Conservation (phyloP, 2,888 invertebrate species). For the Microchrysa polita region DNA sequence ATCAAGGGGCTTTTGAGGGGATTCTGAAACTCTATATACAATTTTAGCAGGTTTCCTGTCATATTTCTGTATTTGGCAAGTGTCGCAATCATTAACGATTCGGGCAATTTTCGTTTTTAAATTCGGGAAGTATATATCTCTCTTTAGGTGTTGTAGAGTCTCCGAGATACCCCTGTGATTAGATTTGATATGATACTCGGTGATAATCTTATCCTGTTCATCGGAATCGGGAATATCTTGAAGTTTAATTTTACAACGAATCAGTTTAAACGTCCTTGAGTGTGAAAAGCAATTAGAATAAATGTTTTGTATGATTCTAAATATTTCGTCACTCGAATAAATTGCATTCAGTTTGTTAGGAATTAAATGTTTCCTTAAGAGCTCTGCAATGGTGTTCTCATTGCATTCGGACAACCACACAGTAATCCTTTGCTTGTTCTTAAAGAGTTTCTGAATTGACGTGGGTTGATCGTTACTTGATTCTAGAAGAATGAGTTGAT, state of each 20-base stretch:
- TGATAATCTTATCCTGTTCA: constrained; percentile 44
- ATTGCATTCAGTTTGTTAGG: constrained; percentile 51
- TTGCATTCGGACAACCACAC: constrained; percentile 45
- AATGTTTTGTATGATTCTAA: constrained; percentile 49
- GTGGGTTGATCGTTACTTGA: constrained; percentile 38
- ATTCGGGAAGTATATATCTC: constrained; percentile 38
- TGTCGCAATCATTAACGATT: constrained; percentile 43
- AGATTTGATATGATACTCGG: constrained; percentile 37
- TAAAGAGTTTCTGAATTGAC: constrained; percentile 47
- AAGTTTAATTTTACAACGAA: constrained; percentile 6
- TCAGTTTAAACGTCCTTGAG: constrained; percentile 20
- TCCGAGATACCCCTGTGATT: constrained; percentile 44
- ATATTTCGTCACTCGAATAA: constrained; percentile 50
- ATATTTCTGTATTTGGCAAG: constrained; percentile 37
- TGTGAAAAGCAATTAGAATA: constrained; percentile 33
- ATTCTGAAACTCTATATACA: constrained; percentile 38
- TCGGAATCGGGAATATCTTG: constrained; percentile 37
- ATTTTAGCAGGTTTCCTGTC: constrained; percentile 47
- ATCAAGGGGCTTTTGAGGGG: constrained; percentile 41
- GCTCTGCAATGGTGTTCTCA: constrained; percentile 46
- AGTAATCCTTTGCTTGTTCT: constrained; percentile 49
- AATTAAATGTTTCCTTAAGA: constrained; percentile 49
- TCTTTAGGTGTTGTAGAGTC: constrained; percentile 38
- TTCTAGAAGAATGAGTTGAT: constrained; percentile 46
- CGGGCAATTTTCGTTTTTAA: constrained; percentile 40